Evolutionary conservation across 2,113 vertebrate species (phyloP), one percentile per base, ranked within the genome.

Genomic region (Bambusicola thoracicus): DNA sequence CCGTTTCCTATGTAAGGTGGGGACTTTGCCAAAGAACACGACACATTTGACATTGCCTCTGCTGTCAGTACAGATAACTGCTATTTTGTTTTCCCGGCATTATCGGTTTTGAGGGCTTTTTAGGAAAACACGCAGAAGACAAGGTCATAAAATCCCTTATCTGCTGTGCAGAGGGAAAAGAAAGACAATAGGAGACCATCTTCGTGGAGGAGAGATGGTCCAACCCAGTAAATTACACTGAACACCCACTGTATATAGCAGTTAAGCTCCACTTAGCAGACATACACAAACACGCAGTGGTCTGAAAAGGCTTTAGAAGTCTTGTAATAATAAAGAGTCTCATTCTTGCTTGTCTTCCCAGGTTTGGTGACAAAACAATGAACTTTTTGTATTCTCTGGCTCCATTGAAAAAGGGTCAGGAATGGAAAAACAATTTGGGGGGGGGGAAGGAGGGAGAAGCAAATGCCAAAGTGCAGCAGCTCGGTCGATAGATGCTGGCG

Each of bases 341-440:
- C 92, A 97, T 97, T 97, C 96, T 97, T 96, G 93, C 95, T 95
- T 89, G 95, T 94, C 94, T 93, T 94, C 94, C 92, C 90, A 92
- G 92, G 92, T 97, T 95, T 95, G 96, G 95, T 95, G 95, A 70
- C 81, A 93, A 83, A 96, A 96, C 96, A 97, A 96, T 94, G 96
- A 95, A 90, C 95, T 96, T 97, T 88, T 94, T 97, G 95, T 97
- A 69, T 89, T 96, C 90, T 77, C 80, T 93, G 92, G 67, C 94
- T 94, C 78, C 40, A 92, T 55, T 91, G 79, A 83, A 94, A 67
- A 93, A 90, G 92, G 92, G 87, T 90, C 91, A 92, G 87, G 94
- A 93, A 93, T 83, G 89, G 78, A 80, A 92, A 95, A 93, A 93
- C 81, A 85, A 68, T 96, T 93, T 92, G 13, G 59, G 79, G 86